Evolutionary conservation across 2,888 invertebrate species (phyloP), one percentile per base, ranked within the genome.

Genomic region (Dendrolimus houi): DNA sequence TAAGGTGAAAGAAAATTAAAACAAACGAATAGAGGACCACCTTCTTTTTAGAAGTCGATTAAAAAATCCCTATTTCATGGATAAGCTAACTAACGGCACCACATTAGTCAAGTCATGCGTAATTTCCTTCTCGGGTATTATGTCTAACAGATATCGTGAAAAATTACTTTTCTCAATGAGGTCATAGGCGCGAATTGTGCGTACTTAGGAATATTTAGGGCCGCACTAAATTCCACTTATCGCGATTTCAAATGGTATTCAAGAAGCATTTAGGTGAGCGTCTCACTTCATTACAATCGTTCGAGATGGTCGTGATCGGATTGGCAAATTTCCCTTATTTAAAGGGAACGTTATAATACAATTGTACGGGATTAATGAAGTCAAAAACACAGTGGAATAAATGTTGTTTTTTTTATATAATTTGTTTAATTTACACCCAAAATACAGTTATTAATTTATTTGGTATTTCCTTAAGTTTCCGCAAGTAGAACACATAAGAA

Each of bases 191-290:
- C 42, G 64, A 69, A 65, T 56, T 68, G 47, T 47, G 60, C 59
- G 66, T 55, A 63, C 72, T 72, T 72, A 69, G 64, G 67, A 70
- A 70, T 74, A 77, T 75, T 80, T 79, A 79, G 75, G 77, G 67
- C 68, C 69, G 74, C 74, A 74, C 75, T 85, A 85, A 85, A 85
- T 86, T 81, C 76, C 65, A 74, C 74, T 79, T 85, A 85, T 86
- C 84, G 78, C 77, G 81, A 84, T 85, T 81, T 78, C 77, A 73
- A 83, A 83, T 79, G 78, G 79, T 78, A 80, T 79, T 79, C 76
- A 68, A 63, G 68, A 74, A 75, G 72, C 75, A 75, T 79, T 81
- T 79, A 79, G 81, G 83, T 85, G 86, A 87, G 84, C 76, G 79
- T 74, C 77, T 79, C 82, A 81, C 81, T 87, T 85, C 82, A 85